A percentile compares a stretch with the other conserved stretches of the same genome.
Evolutionary conservation across 2,797 vertebrate genomes (phyloP).

Genomic region (Scomberomorus guttatus): DNA sequence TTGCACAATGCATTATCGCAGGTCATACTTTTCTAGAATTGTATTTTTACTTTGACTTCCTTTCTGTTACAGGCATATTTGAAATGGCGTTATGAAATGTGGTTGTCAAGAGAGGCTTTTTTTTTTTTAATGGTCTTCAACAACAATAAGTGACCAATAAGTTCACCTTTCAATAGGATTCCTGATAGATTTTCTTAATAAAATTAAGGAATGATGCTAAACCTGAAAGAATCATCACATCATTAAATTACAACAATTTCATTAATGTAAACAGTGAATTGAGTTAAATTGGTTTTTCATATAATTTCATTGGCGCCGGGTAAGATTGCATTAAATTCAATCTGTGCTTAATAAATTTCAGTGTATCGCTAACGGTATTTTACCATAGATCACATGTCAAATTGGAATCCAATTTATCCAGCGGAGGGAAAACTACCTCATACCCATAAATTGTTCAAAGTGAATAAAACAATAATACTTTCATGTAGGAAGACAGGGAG

Average conservation of each 20-base stretch:
- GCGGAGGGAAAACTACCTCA: conserved; percentile 9
- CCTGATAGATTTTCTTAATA: conserved; percentile 27
- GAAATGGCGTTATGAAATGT: neutral
- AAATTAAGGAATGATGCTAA: conserved; percentile 18
- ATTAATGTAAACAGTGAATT: conserved; percentile 16
- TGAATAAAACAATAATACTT: conserved; percentile 18
- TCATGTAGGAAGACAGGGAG: conserved; percentile 6
- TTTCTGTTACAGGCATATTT: conserved; percentile 10
- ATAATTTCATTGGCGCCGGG: conserved; percentile 24
- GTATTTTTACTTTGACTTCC: conserved; percentile 9
- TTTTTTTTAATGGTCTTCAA: neutral
- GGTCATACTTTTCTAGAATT: conserved; percentile 11
- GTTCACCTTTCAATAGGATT: neutral
- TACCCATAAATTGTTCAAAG: conserved; percentile 21
- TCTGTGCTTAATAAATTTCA: conserved; percentile 24
- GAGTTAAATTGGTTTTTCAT: conserved; percentile 34
- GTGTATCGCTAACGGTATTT: conserved; percentile 32
- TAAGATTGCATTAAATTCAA: conserved; percentile 41
- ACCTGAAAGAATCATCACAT: conserved; percentile 17
- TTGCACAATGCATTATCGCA: conserved; percentile 21
- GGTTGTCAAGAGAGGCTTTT: neutral
- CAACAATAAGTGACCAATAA: neutral
- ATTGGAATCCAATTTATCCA: conserved; percentile 50
- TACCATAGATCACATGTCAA: conserved; percentile 38
- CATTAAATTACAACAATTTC: conserved; percentile 34